Evolutionary conservation across 2,888 invertebrate genomes (phyloP), one percentile per base, ranked within the genome.

Genomic region (Stegophylla sp.): DNA sequence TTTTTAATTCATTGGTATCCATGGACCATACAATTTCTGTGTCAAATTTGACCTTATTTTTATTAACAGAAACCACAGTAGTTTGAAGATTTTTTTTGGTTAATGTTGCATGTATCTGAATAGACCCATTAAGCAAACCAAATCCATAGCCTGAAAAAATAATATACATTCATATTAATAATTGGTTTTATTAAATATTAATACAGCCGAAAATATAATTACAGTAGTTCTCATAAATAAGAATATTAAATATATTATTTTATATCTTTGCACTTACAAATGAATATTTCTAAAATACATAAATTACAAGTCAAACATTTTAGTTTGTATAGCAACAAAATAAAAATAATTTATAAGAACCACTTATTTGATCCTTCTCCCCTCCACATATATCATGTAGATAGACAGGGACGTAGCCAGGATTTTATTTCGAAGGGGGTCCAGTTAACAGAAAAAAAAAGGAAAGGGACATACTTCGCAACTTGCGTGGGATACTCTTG

Each of bases 141-240:
- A 79, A 79, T n/a, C 79, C 79, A 71, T 45, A 41, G 0, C 48
- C 79, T 79, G 23, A 34, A 71, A 61, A 43, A n/a, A n/a, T n/a
- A n/a, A n/a, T 34, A 34, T 34, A 34, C 7, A 34, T 5, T 34
- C 34, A 34, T 7, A 34, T 34, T 34, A 7, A n/a, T n/a, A n/a
- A n/a, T n/a, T n/a, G n/a, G n/a, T n/a, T n/a, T n/a, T 7, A 34
- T 61, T 13, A 41, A 43, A 56, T 13, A 56, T 56, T 43, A 3
- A 43, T 69, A 9, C 48, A 9, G 23, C 26, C 23, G 12, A 3
- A 17, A 51, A 26, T 45, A 34, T 34, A 34, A 34, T n/a, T n/a
- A n/a, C n/a, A n/a, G 34, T 34, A 34, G 34, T 34, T 34, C 7
- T 7, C 7, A 34, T 34, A 3, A 34, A 34, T 34, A 34, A 34